Percentiles rank a stretch among this genome's conserved stretches.
These are phyloP conservation scores for Drosophila birchii DNA, from an alignment of 2,888 invertebrate species.

Conservation along the genomic window DNA sequence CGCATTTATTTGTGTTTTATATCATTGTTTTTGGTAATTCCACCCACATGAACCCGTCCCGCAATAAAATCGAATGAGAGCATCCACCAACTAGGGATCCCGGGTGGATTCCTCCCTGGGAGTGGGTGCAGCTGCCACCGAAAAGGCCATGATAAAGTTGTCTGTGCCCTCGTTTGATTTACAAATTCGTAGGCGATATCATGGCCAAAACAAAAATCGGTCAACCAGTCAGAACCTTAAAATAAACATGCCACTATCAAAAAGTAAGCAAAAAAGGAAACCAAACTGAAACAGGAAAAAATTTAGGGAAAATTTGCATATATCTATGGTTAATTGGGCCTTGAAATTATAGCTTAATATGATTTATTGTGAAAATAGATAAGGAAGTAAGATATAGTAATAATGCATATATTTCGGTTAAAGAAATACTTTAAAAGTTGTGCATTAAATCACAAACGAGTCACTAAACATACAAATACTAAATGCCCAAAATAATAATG, in stretches of 20 bases:
- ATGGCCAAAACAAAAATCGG: not conserved
- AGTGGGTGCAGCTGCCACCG: conserved; percentile 39
- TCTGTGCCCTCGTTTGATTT: conserved; percentile 64
- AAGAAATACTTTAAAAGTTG: not conserved
- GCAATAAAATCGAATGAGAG: conserved; percentile 22
- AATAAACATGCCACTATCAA: conserved; percentile 9
- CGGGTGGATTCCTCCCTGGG: conserved; percentile 17
- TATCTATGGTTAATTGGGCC: not conserved
- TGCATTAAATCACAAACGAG: not conserved
- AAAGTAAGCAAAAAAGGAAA: not conserved
- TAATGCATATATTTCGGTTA: not conserved
- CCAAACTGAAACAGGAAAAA: not conserved
- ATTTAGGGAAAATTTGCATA: not conserved
- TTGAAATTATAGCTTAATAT: too few relatives aligned
- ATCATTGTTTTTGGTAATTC: conserved; percentile 3
- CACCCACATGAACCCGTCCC: conserved; percentile 1
- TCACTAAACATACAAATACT: conserved; percentile 1
- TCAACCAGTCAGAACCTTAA: conserved; percentile 4
- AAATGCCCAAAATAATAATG: not conserved
- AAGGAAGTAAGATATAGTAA: not conserved
- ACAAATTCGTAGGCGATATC: conserved; percentile 51
- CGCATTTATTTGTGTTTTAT: conserved; percentile 6
- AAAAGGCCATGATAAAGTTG: conserved; percentile 62
- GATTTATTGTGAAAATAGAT: not conserved
- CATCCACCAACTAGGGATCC: conserved; percentile 18